These are phyloP conservation scores for Perithous albicinctus DNA, from an alignment of 2,888 invertebrate genomes.

Conservation along the genomic window DNA sequence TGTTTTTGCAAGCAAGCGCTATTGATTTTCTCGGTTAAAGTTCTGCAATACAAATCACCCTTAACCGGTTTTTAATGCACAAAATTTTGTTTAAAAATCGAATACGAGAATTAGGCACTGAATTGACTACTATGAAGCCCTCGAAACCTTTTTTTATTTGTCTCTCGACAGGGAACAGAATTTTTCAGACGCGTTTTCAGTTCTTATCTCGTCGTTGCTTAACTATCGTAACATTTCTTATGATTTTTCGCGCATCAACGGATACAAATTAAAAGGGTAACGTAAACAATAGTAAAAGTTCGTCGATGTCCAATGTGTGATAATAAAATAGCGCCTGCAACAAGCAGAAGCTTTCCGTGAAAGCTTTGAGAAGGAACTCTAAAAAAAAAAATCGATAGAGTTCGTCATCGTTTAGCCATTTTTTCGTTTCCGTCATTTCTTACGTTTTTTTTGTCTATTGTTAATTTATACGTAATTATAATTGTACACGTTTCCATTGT, in stretches of 20 bases:
- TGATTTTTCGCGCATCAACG: neutral
- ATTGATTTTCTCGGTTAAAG: too few relatives aligned
- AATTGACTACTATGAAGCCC: too few relatives aligned
- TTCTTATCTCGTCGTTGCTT: neutral
- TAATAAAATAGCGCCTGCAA: neutral
- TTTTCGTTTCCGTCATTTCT: constrained; percentile 34
- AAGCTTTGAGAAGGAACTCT: neutral
- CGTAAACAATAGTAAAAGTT: neutral
- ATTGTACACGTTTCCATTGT: constrained; percentile 75
- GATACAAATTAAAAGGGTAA: neutral
- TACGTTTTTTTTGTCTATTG: neutral
- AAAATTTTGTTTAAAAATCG: too few relatives aligned
- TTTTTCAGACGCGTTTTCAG: neutral
- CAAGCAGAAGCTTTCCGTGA: neutral
- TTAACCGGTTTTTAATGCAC: too few relatives aligned
- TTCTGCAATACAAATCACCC: too few relatives aligned
- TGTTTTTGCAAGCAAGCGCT: too few relatives aligned
- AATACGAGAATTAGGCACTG: too few relatives aligned
- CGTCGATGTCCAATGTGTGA: neutral
- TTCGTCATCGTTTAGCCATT: neutral
- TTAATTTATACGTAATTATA: constrained; percentile 60
- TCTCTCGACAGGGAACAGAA: neutral
- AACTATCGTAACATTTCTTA: neutral
- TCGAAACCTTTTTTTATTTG: too few relatives aligned
- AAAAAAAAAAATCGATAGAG: neutral